These are phyloP conservation scores for Azemiops feae DNA, from an alignment of 2,113 vertebrate genomes.

Conservation along the genomic window DNA sequence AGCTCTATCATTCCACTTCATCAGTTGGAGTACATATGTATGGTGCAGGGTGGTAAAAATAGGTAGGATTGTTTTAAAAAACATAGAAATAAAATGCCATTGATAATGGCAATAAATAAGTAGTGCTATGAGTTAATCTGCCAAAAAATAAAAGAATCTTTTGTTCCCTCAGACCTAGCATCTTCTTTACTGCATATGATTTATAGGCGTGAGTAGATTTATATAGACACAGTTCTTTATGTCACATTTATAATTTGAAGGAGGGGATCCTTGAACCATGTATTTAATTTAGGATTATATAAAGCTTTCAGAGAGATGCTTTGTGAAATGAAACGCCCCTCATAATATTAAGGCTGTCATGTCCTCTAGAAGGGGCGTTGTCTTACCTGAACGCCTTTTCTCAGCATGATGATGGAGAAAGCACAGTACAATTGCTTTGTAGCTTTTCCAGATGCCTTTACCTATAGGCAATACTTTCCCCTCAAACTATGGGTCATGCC, in stretches of 20 bases:
- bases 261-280: neutral
- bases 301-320: neutral
- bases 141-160: neutral
- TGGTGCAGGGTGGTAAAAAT: neutral
- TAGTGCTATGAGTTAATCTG: neutral
- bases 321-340: neutral
- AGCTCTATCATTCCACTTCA: neutral
- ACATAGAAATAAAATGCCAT: neutral
- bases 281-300: neutral
- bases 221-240: neutral
- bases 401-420: no score
- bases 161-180: neutral
- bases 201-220: neutral
- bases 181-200: neutral
- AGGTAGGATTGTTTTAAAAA: neutral
- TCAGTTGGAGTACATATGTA: neutral
- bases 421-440: neutral
- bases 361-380: no score
- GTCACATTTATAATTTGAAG: neutral
- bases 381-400: no score
- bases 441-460: neutral
- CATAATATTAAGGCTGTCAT: neutral
- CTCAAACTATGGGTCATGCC: neutral
- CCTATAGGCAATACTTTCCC: neutral
- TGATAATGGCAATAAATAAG: neutral